A percentile compares a stretch with the other conserved stretches of the same genome.
These are phyloP conservation scores for Gallinago undulata DNA, from an alignment of 2,113 vertebrate genomes.

Conservation along the genomic window DNA sequence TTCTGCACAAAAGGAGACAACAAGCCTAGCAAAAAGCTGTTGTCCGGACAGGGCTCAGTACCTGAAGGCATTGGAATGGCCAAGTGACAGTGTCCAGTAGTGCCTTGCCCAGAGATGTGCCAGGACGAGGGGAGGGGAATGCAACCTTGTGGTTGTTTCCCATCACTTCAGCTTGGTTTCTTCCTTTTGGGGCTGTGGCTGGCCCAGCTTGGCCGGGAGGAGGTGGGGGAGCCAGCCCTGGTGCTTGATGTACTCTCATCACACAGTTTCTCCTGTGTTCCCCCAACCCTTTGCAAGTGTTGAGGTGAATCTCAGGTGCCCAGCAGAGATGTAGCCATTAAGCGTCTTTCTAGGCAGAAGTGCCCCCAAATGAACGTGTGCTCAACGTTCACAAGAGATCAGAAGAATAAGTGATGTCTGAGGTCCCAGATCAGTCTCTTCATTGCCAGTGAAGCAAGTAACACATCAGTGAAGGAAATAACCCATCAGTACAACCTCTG, in stretches of 20 bases:
- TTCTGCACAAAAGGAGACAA: background rate
- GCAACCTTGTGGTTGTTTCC: background rate
- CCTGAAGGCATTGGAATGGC: background rate
- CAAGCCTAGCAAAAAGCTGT: background rate
- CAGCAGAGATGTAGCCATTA: background rate
- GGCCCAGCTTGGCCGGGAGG: background rate
- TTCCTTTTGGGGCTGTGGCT: background rate
- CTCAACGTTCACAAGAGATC: background rate
- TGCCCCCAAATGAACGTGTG: background rate
- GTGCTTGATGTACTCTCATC: background rate
- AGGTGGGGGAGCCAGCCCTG: background rate
- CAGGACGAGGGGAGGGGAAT: background rate
- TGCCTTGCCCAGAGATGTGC: background rate
- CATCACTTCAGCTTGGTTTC: background rate
- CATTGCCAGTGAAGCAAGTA: background rate
- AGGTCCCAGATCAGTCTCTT: background rate
- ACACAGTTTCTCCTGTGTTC: background rate
- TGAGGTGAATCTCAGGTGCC: background rate
- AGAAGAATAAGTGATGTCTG: background rate
- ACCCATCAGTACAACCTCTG: background rate
- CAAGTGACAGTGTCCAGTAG: background rate
- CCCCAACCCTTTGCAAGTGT: background rate
- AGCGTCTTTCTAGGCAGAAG: background rate
- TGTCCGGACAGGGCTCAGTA: background rate
- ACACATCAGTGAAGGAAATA: background rate